A percentile compares a stretch with the other conserved stretches of the same genome.
These are phyloP conservation scores for Tinamus major DNA, from an alignment of 2,797 vertebrate genomes.

Conservation along the genomic window DNA sequence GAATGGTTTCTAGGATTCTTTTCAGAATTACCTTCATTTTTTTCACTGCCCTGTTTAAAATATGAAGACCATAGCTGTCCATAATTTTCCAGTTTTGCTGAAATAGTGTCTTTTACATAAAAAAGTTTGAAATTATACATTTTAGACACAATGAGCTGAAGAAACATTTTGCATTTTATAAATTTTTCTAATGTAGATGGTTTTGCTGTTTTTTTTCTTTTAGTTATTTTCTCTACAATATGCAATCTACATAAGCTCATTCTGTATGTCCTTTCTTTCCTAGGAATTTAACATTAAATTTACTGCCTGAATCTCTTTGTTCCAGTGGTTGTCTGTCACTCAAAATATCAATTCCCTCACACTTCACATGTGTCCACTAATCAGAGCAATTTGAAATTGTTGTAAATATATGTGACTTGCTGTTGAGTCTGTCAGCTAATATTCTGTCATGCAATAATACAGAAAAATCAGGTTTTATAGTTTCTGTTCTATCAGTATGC, in stretches of 20 bases:
- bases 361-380: accelerated
- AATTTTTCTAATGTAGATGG: neutral
- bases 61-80: neutral
- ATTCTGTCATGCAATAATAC: neutral
- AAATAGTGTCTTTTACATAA: neutral
- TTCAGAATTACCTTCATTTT: neutral
- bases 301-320: neutral
- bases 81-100: neutral
- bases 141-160: neutral
- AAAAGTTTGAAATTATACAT: neutral
- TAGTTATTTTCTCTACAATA: neutral
- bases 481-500: neutral
- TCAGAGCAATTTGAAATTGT: neutral
- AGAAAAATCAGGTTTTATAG: neutral
- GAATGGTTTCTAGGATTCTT: neutral
- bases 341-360: neutral
- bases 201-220: neutral
- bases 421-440: neutral
- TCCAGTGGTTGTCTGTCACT: neutral
- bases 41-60: neutral
- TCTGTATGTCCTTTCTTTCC: neutral
- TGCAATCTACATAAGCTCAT: neutral
- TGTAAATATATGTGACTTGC: neutral
- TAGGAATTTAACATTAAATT: too few relatives aligned
- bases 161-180: neutral